Evolutionary conservation across 2,888 invertebrate genomes (phyloP).

Genomic region (Agriopis aurantiaria): DNA sequence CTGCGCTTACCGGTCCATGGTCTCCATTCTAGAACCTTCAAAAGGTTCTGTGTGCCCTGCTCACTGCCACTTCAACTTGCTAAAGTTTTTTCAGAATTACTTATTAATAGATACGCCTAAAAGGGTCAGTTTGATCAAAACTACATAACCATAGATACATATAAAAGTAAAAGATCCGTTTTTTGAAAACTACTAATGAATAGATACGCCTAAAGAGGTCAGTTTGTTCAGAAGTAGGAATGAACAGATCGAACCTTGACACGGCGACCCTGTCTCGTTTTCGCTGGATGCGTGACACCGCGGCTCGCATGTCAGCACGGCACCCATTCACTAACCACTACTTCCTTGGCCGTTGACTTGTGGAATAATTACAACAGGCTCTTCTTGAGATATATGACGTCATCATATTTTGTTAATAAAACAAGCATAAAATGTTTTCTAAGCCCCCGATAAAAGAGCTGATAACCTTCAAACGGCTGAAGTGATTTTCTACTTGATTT

Average conservation of each 20-base stretch:
- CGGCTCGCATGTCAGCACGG: slow-evolving; percentile 59
- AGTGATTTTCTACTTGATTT: too few species aligned
- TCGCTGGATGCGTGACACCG: slow-evolving; percentile 70
- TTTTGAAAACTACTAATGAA: background rate
- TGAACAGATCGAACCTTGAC: slow-evolving; percentile 47
- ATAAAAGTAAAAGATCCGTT: background rate
- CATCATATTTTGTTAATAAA: slow-evolving; percentile 18
- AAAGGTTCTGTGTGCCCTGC: too few species aligned
- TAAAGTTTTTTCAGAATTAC: too few species aligned
- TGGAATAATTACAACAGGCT: slow-evolving; percentile 51
- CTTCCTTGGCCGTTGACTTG: slow-evolving; percentile 56
- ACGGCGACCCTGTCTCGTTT: slow-evolving; percentile 53
- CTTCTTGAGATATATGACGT: slow-evolving; percentile 45
- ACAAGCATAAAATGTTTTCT: background rate
- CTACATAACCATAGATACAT: too few species aligned
- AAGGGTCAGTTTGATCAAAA: background rate
- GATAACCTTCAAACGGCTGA: too few species aligned
- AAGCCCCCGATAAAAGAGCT: too few species aligned
- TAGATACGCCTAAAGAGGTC: background rate
- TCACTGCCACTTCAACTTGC: too few species aligned
- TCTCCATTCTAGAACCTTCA: too few species aligned
- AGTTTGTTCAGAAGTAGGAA: slow-evolving; percentile 21
- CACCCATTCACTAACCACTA: slow-evolving; percentile 41
- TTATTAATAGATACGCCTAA: background rate
- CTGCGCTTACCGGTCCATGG: too few species aligned